phyloP scores from a whole-genome alignment of 2,888 invertebrate species.

The Drosophila barbarae region DNA sequence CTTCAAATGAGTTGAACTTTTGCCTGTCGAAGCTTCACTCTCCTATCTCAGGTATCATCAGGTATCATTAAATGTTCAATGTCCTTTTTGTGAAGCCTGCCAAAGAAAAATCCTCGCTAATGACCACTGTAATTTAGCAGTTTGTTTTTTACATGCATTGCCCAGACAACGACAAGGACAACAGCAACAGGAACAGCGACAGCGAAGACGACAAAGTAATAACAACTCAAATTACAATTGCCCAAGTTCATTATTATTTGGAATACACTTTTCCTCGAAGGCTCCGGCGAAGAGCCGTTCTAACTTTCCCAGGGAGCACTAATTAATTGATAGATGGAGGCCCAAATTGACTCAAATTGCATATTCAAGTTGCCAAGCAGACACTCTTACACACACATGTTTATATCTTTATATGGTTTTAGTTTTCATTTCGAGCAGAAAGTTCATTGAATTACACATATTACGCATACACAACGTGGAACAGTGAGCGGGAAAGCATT shows the following conservation, averaged over 20 bases:
- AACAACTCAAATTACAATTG: constrained; percentile 45
- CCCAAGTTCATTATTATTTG: constrained; percentile 11
- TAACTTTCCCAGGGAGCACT: constrained; percentile 55
- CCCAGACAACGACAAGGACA: constrained; percentile 18
- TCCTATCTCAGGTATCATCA: constrained; percentile 1
- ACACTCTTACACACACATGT: background rate
- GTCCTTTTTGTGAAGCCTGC: background rate
- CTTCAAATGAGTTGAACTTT: background rate
- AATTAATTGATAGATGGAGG: constrained; percentile 63
- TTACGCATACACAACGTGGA: constrained; percentile 44
- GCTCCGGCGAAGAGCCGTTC: background rate
- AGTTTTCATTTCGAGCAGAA: constrained; percentile 50
- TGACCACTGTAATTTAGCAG: constrained; percentile 21
- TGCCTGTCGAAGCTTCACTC: background rate
- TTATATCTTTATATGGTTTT: constrained; percentile 12
- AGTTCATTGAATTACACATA: constrained; percentile 55
- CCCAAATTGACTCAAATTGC: constrained; percentile 58
- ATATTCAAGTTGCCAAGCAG: constrained; percentile 32
- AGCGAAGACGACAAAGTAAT: constrained; percentile 6
- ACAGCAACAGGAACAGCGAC: background rate
- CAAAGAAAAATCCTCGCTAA: constrained; percentile 27
- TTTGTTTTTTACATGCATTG: constrained; percentile 21
- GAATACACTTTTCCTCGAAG: constrained; percentile 10
- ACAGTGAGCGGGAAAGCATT: background rate
- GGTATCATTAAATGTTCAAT: constrained; percentile 37